phyloP scores from a whole-genome alignment of 2,797 vertebrate genomes.

The Distichodus sexfasciatus region DNA sequence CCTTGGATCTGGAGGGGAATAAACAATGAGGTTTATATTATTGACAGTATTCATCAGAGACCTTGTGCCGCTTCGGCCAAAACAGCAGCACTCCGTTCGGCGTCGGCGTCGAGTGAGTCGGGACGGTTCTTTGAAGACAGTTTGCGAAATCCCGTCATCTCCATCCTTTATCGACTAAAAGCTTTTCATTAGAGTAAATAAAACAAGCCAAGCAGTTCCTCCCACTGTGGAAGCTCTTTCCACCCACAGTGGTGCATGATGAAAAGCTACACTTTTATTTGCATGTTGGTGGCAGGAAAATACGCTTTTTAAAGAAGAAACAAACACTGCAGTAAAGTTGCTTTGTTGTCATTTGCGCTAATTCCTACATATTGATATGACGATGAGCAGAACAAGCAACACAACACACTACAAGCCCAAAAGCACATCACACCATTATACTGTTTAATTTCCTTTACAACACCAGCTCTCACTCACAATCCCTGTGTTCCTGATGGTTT shows the following conservation, averaged over 20 bases:
- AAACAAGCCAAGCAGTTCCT: slow-evolving; percentile 37
- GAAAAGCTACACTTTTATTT: slow-evolving; percentile 19
- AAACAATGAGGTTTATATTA: background rate
- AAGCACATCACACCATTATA: no score
- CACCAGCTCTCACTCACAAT: no score
- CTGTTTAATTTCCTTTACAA: no score
- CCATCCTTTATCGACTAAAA: slow-evolving; percentile 52
- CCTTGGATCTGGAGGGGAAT: slow-evolving; percentile 7
- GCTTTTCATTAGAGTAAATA: slow-evolving; percentile 54
- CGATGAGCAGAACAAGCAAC: no score
- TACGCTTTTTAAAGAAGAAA: no score
- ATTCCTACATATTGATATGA: no score
- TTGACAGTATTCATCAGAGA: slow-evolving; percentile 8
- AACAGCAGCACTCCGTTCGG: slow-evolving; percentile 24
- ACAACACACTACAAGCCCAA: no score
- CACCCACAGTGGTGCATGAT: slow-evolving; percentile 1
- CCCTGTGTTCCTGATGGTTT: no score
- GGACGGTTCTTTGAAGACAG: slow-evolving; percentile 27
- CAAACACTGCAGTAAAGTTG: no score
- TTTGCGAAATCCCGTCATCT: slow-evolving; percentile 45
- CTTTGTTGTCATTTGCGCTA: no score
- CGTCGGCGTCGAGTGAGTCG: no score
- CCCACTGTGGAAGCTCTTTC: slow-evolving; percentile 22
- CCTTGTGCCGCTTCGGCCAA: slow-evolving; percentile 5
- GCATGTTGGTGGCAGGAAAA: background rate